Base-by-base conservation (phyloP, 2,113 vertebrate genomes). In the Pterocles orientalis region DNA sequence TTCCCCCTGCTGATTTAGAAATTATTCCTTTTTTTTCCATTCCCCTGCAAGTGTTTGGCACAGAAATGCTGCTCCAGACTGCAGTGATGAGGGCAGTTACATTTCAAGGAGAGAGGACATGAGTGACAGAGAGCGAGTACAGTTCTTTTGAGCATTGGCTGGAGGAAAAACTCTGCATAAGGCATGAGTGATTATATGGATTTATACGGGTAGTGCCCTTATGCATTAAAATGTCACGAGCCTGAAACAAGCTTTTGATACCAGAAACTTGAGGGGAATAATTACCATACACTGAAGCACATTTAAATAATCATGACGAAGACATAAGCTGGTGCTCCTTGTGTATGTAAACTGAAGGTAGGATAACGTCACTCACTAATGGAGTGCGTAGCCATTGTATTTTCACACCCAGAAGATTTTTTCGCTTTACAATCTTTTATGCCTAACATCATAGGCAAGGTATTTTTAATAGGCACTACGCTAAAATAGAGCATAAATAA, bases 1-100 rank as follows among this genome's bases (percentile, higher is more conserved):
- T 77, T 94, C 29, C 76, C 43, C 39, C 65, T 90, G 54, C 48
- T 84, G 43, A 61, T 75, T 71, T 94, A 89, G 83, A 84, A 71
- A 20, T 76, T 60, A 87, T 8, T 91, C 28, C 43, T 93, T 89
- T 88, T 88, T 39, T 82, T 75, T 95, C 86, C 82, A 56, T 77
- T 95, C 25, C 72, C 33, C 83, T 88, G 34, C 48, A 90, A 82
- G 65, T 78, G 77, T 82, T 94, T 94, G 95, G 92, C 94, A 87
- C 62, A 92, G 92, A 82, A 94, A 85, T 0, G 7, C 80, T 85
- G 58, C 92, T 94, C 43, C 58, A 73, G 81, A n/a, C 77, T 71
- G 51, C 47, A 70, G 41, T 0, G 3, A 81, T 31, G 25, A 21
- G 39, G 45, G 48, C 3, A 50, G 90, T 78, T 80, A 83, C 86